phyloP scores from a whole-genome alignment of 2,888 invertebrate species.

The Pristionchus japonicus region DNA sequence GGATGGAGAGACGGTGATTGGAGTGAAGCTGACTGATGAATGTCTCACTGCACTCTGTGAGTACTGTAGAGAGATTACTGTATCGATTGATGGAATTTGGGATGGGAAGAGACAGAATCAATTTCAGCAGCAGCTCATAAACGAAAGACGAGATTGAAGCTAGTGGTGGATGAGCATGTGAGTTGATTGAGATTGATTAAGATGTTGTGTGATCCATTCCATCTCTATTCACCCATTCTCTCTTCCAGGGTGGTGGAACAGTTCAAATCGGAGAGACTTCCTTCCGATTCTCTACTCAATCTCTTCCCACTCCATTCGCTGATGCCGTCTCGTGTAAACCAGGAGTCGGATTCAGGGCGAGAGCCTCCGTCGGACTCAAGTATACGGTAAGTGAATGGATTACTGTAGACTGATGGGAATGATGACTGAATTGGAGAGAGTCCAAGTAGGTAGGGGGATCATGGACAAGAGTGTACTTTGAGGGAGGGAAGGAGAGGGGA shows the following conservation, averaged over 20 bases:
- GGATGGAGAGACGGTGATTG: slow-evolving; percentile 49
- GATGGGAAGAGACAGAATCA: background rate
- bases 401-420: background rate
- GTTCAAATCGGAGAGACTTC: background rate
- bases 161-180: background rate
- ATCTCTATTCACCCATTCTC: background rate
- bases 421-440: background rate
- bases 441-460: background rate
- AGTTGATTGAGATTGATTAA: background rate
- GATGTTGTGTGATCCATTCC: too few species aligned
- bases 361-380: slow-evolving; percentile 20
- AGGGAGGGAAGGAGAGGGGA: background rate
- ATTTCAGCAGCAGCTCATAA: background rate
- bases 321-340: slow-evolving; percentile 22
- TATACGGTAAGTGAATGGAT: slow-evolving; percentile 22
- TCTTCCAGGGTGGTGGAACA: background rate
- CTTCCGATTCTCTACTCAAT: slow-evolving; percentile 17
- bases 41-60: slow-evolving; percentile 59
- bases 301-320: slow-evolving; percentile 8
- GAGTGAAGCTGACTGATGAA: slow-evolving; percentile 70
- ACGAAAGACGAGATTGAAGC: background rate
- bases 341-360: background rate
- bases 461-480: background rate
- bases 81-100: background rate
- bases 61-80: background rate